A percentile compares a stretch with the other conserved stretches of the same genome.
Evolutionary conservation across 2,797 vertebrate genomes (phyloP).

Genomic region (Miichthys miiuy): DNA sequence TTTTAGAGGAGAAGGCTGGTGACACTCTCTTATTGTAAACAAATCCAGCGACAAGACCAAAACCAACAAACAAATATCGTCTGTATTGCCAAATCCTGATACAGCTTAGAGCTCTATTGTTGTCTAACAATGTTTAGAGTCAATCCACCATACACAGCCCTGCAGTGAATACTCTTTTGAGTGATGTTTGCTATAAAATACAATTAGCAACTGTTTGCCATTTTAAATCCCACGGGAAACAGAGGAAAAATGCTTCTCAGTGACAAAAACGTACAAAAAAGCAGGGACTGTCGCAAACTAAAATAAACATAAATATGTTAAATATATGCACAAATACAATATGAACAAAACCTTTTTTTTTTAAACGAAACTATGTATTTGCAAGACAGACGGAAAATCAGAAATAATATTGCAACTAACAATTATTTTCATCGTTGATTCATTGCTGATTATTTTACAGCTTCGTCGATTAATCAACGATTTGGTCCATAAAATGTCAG

Average conservation of each 20-base stretch:
- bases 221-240: not conserved
- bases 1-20: constrained; percentile 22
- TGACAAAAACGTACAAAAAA: not conserved
- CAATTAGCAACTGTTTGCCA: not conserved
- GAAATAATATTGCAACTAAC: no score
- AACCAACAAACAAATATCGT: not conserved
- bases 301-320: not conserved
- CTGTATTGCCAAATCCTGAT: not conserved
- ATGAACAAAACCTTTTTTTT: not conserved
- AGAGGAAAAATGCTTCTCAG: not conserved
- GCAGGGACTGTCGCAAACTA: not conserved
- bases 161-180: not conserved
- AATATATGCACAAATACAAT: not conserved
- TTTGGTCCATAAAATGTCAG: no score
- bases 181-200: not conserved
- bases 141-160: not conserved
- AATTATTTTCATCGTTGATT: no score
- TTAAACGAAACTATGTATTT: not conserved
- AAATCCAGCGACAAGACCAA: constrained; percentile 17
- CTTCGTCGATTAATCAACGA: no score
- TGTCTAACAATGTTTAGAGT: not conserved
- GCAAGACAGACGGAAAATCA: not conserved
- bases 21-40: constrained; percentile 5
- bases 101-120: not conserved
- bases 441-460: no score